phyloP scores from a whole-genome alignment of 2,888 invertebrate genomes.

The Caenorhabditis sulstoni region DNA sequence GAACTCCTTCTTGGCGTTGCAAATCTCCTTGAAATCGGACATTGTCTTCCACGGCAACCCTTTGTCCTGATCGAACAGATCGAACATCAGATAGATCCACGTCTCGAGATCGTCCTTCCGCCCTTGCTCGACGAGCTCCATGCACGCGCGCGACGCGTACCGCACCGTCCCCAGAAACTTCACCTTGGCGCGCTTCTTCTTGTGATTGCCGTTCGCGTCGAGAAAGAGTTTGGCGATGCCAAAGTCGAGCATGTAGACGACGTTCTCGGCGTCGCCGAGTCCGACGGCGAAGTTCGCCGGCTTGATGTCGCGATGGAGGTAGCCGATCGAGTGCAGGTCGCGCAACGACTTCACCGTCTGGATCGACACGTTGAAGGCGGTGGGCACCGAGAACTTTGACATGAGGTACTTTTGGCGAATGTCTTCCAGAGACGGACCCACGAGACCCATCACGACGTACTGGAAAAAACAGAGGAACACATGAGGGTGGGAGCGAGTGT shows the following conservation, averaged over 20 bases:
- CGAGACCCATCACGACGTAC: conserved; percentile 60
- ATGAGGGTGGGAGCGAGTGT: no score
- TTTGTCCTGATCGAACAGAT: conserved; percentile 37
- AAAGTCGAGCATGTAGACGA: conserved; percentile 48
- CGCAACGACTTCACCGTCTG: conserved; percentile 45
- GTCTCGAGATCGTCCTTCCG: conserved; percentile 62
- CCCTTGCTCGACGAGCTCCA: conserved; percentile 54
- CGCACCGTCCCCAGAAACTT: conserved; percentile 62
- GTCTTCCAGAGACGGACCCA: conserved; percentile 60
- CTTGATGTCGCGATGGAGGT: conserved; percentile 57
- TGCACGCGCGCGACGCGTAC: conserved; percentile 57
- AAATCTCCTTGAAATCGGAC: conserved; percentile 28
- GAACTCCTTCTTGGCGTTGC: conserved; percentile 18
- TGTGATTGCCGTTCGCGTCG: conserved; percentile 28
- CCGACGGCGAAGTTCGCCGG: conserved; percentile 59
- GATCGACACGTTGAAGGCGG: conserved; percentile 36
- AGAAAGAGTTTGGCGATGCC: conserved; percentile 30
- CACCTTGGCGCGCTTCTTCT: conserved; percentile 31
- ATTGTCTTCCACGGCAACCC: conserved; percentile 53
- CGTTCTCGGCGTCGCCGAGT: conserved; percentile 32
- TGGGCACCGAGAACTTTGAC: conserved; percentile 22
- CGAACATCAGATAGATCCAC: conserved; percentile 59
- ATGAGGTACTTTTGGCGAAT: conserved; percentile 42
- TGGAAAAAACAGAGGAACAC: no score
- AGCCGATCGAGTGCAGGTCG: conserved; percentile 58